phyloP scores from a whole-genome alignment of 2,797 vertebrate genomes.

The Merluccius polli region DNA sequence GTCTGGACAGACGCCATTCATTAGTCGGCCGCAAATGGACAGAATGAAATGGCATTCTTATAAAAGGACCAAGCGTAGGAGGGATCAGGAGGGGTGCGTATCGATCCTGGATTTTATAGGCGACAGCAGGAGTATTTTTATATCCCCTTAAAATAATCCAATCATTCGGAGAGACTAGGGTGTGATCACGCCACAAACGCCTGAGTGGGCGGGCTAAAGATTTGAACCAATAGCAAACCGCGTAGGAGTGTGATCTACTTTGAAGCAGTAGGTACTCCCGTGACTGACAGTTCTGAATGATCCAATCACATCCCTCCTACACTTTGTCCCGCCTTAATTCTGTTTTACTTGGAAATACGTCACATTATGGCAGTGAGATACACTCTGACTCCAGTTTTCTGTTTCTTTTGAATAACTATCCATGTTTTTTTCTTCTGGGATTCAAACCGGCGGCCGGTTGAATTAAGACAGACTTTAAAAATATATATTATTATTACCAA shows the following conservation, averaged over 20 bases:
- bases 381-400: neutral
- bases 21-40: neutral
- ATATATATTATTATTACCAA: neutral
- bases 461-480: neutral
- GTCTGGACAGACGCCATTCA: neutral
- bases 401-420: neutral
- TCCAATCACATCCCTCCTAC: neutral
- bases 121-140: neutral
- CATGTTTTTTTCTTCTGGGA: neutral
- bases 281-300: neutral
- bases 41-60: conserved; percentile 4
- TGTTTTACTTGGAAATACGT: neutral
- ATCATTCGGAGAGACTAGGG: neutral
- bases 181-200: neutral
- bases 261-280: neutral
- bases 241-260: neutral
- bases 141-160: neutral
- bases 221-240: neutral
- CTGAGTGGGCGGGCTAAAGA: neutral
- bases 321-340: neutral
- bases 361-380: neutral
- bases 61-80: neutral
- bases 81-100: neutral
- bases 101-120: neutral
- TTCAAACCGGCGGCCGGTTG: neutral